Percentiles rank a stretch among this genome's conserved stretches.
These are phyloP conservation scores for Sturnus vulgaris DNA, from an alignment of 2,113 vertebrate species.

Conservation along the genomic window DNA sequence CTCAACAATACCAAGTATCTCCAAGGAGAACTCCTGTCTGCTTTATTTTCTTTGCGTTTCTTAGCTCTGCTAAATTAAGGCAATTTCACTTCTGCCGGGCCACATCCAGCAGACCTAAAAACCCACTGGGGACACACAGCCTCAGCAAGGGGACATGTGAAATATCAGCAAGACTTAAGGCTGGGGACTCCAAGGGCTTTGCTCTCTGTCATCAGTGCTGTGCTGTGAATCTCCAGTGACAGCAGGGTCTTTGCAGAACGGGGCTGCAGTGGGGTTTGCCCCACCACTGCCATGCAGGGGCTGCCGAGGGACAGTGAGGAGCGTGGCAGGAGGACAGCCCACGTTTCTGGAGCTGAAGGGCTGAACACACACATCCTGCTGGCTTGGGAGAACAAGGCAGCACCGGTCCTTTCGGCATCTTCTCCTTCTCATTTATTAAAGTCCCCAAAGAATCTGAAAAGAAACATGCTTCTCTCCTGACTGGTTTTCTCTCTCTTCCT, in stretches of 20 bases:
- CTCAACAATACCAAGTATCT: constrained; percentile 27
- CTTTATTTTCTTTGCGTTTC: constrained; percentile 29
- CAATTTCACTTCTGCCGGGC: constrained; percentile 8
- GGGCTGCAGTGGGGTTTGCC: not conserved
- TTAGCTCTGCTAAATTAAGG: constrained; percentile 45
- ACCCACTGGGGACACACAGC: not conserved
- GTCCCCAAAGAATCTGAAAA: not conserved
- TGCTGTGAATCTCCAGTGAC: not conserved
- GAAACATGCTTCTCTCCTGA: not conserved
- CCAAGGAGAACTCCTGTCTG: constrained; percentile 26
- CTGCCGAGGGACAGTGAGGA: not conserved
- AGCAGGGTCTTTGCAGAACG: not conserved
- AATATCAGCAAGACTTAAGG: not conserved
- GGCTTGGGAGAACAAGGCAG: not conserved
- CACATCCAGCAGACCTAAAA: constrained; percentile 18
- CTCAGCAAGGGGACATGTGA: constrained; percentile 17
- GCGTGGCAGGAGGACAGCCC: not conserved
- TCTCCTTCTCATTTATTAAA: not conserved
- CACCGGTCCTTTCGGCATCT: not conserved
- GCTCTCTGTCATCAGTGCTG: not conserved
- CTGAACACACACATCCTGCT: not conserved
- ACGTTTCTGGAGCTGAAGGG: not conserved
- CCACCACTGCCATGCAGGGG: not conserved
- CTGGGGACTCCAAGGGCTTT: not conserved
- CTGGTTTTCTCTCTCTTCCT: not conserved